These are phyloP conservation scores for Microplitis manilae DNA, from an alignment of 2,888 invertebrate genomes.

Conservation along the genomic window DNA sequence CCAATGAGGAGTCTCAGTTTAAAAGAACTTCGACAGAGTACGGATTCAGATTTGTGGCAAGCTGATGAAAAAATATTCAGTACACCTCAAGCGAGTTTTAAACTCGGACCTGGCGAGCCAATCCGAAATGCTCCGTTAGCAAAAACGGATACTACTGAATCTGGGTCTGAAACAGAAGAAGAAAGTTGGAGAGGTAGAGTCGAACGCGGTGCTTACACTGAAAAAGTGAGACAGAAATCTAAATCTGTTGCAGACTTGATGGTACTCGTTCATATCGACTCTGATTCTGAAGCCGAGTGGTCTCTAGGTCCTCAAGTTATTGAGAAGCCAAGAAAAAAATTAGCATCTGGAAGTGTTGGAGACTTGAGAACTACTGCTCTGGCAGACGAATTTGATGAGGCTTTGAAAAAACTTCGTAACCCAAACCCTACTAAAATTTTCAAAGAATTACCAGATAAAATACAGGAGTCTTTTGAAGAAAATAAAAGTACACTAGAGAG, in stretches of 20 bases:
- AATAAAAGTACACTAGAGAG: slow-evolving; percentile 44
- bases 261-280: slow-evolving; percentile 79
- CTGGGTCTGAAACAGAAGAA: slow-evolving; percentile 78
- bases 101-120: slow-evolving; percentile 65
- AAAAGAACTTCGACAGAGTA: slow-evolving; percentile 80
- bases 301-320: slow-evolving; percentile 69
- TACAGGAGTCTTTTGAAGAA: slow-evolving; percentile 1
- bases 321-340: slow-evolving; percentile 62
- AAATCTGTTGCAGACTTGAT: slow-evolving; percentile 80
- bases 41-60: slow-evolving; percentile 70
- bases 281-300: slow-evolving; percentile 76
- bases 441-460: slow-evolving; percentile 43
- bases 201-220: slow-evolving; percentile 76
- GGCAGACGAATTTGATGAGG: slow-evolving; percentile 74
- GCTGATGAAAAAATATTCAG: slow-evolving; percentile 55
- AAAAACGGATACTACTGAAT: slow-evolving; percentile 61
- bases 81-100: slow-evolving; percentile 60
- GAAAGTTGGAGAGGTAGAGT: slow-evolving; percentile 77
- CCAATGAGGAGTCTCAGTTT: slow-evolving; percentile 68
- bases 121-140: slow-evolving; percentile 57
- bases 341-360: slow-evolving; percentile 75
- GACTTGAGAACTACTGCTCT: slow-evolving; percentile 73
- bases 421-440: slow-evolving; percentile 33
- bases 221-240: slow-evolving; percentile 79
- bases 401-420: slow-evolving; percentile 73